Conservation (phyloP, 2,888 invertebrate species). For the Clunio marinus region DNA sequence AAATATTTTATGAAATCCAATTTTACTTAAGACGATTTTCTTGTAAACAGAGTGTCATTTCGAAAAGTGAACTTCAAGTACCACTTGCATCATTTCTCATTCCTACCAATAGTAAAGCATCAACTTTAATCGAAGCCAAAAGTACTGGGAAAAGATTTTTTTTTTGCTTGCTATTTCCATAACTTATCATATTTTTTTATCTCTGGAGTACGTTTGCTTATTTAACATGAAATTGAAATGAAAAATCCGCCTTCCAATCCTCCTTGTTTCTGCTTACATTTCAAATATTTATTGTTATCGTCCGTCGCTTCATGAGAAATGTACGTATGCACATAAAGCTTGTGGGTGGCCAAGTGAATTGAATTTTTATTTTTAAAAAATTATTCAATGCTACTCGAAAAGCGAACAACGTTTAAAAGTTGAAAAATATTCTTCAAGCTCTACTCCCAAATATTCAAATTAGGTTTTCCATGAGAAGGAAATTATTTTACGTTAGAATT, state of each 20-base stretch:
- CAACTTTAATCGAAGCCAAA: background rate
- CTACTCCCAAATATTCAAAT: constrained; percentile 28
- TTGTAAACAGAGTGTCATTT: no score
- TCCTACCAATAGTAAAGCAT: no score
- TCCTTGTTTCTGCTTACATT: background rate
- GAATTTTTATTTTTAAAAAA: constrained; percentile 15
- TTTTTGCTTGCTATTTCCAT: constrained; percentile 27
- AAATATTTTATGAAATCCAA: background rate
- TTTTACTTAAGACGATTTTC: background rate
- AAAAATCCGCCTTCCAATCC: background rate
- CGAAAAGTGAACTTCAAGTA: no score
- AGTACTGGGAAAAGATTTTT: background rate
- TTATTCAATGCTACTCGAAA: background rate
- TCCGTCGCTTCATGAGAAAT: background rate
- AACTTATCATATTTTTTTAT: constrained; percentile 29
- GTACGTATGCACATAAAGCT: constrained; percentile 27
- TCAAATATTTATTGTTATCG: constrained; percentile 24
- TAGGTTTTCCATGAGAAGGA: constrained; percentile 19
- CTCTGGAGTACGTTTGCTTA: constrained; percentile 27
- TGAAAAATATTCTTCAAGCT: no score
- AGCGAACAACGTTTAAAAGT: background rate
- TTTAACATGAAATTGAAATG: constrained; percentile 4
- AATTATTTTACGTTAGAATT: no score
- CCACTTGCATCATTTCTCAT: no score
- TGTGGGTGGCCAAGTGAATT: constrained; percentile 7